A percentile compares a stretch with the other conserved stretches of the same genome.
Evolutionary conservation across 2,888 invertebrate species (phyloP).

Genomic region (Drymonia ruficornis): DNA sequence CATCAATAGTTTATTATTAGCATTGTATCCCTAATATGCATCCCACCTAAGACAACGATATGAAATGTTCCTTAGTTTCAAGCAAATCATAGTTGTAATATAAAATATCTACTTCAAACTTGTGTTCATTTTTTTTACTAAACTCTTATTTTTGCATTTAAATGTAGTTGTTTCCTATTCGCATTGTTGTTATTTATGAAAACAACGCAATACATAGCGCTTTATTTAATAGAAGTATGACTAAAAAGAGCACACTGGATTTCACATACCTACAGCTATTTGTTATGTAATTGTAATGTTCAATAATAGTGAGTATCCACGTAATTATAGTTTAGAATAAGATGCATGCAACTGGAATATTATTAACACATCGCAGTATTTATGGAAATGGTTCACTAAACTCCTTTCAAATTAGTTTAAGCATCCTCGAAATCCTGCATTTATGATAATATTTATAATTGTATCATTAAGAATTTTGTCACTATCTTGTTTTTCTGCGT

Average conservation of each 20-base stretch:
- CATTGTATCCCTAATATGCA: constrained; percentile 21
- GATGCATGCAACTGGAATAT: constrained; percentile 25
- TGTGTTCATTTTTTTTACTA: constrained; percentile 60
- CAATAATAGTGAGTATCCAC: constrained; percentile 30
- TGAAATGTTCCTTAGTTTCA: constrained; percentile 55
- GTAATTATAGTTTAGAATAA: constrained; percentile 19
- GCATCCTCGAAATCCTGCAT: constrained; percentile 55
- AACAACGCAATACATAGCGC: constrained; percentile 13
- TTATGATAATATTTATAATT: constrained; percentile 49
- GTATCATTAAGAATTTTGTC: constrained; percentile 16
- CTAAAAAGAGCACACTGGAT: constrained; percentile 52
- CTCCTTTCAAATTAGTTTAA: constrained; percentile 31
- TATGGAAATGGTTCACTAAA: constrained; percentile 41
- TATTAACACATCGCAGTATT: constrained; percentile 57
- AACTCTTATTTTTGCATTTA: constrained; percentile 60
- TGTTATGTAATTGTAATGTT: constrained; percentile 29
- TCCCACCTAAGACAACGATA: constrained; percentile 67
- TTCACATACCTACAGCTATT: constrained; percentile 48
- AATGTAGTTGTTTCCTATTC: constrained; percentile 45
- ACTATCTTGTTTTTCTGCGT: constrained; percentile 25
- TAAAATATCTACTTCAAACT: constrained; percentile 48
- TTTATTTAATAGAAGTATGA: constrained; percentile 43
- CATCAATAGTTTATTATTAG: constrained; percentile 45
- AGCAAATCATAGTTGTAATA: constrained; percentile 43
- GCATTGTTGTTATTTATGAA: constrained; percentile 51